Conservation (phyloP, 1,140 invertebrate species). For the Delia radicum region DNA sequence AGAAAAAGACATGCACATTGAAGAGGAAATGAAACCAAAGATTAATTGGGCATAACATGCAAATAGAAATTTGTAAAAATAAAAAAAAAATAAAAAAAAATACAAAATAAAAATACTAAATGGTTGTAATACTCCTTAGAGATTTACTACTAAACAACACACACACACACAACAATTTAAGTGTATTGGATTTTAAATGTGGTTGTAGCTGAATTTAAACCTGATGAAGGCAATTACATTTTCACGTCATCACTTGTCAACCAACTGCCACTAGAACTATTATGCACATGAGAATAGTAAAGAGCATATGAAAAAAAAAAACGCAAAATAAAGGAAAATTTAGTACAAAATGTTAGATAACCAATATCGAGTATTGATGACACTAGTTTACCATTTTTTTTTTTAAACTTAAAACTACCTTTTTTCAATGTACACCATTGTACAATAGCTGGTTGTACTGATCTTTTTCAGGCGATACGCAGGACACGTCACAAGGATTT, state of each 20-base stretch:
- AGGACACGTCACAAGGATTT: too few species aligned
- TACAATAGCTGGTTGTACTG: too few species aligned
- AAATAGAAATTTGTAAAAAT: not conserved
- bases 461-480: too few species aligned
- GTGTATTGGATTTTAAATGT: not conserved
- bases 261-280: not conserved
- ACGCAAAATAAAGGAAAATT: too few species aligned
- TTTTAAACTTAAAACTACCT: too few species aligned
- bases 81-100: not conserved
- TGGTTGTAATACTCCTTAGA: not conserved
- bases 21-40: not conserved
- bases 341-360: too few species aligned
- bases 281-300: slow-evolving; percentile 15
- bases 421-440: too few species aligned
- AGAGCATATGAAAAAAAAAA: too few species aligned
- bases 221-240: slow-evolving; percentile 24
- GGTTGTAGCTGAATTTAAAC: not conserved
- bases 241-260: slow-evolving; percentile 12
- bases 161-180: not conserved
- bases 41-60: not conserved
- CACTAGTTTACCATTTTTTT: too few species aligned
- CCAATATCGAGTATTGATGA: too few species aligned
- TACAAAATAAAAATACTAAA: not conserved
- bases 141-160: not conserved
- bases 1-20: not conserved